These are phyloP conservation scores for western clawed frog (Xenopus tropicalis) DNA, from an alignment of 2,113 vertebrate genomes.

Conservation along the genomic window DNA sequence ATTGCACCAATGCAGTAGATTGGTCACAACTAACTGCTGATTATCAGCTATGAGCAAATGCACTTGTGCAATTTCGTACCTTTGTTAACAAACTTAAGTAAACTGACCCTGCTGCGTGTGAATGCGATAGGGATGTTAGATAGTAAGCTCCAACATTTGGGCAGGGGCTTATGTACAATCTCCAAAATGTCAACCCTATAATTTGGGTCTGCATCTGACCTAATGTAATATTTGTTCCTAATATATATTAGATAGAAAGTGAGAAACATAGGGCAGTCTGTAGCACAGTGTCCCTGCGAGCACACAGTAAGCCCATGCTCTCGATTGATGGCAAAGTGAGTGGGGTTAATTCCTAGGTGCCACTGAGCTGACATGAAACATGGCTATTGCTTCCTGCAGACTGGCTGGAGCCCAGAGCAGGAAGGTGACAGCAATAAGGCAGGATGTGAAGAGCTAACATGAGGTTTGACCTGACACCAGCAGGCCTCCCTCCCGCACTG, in stretches of 20 bases:
- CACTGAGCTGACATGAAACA: neutral
- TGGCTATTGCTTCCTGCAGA: constrained; percentile 64
- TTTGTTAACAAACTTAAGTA: too few relatives aligned
- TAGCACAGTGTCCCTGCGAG: too few relatives aligned
- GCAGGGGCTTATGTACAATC: too few relatives aligned
- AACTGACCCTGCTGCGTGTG: too few relatives aligned
- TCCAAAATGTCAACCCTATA: neutral
- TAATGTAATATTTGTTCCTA: neutral
- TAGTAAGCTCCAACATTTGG: too few relatives aligned
- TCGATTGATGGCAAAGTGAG: neutral
- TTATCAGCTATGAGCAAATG: too few relatives aligned
- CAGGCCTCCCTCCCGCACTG: constrained; percentile 45
- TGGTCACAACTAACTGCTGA: too few relatives aligned
- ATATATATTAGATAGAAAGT: neutral
- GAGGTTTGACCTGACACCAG: constrained; percentile 37
- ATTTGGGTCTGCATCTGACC: neutral
- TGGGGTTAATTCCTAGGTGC: constrained; percentile 27
- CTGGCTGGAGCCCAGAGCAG: constrained; percentile 68
- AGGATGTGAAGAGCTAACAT: constrained; percentile 40
- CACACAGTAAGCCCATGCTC: neutral
- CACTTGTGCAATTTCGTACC: too few relatives aligned
- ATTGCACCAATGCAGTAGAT: too few relatives aligned
- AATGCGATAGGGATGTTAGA: too few relatives aligned
- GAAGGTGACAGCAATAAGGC: constrained; percentile 66
- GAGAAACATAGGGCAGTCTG: too few relatives aligned